Percentiles rank a stretch among this genome's conserved stretches.
These are phyloP conservation scores for Pteropus rufus DNA, from an alignment of 2,797 vertebrate genomes.

Conservation along the genomic window DNA sequence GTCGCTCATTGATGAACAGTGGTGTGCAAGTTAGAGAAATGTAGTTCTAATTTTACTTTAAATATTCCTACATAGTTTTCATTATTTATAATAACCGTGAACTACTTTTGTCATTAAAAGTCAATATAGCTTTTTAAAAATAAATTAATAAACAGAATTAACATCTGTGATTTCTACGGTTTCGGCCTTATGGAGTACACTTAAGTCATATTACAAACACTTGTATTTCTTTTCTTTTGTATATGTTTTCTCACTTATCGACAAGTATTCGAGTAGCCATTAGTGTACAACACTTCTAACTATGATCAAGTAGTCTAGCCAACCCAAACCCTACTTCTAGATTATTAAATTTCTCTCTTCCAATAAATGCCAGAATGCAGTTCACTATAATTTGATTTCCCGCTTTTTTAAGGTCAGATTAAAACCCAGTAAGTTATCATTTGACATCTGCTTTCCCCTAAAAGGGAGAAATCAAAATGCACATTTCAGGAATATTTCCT, in stretches of 20 bases:
- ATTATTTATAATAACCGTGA: constrained; percentile 10
- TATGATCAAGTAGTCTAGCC: neutral
- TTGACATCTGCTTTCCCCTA: constrained; percentile 54
- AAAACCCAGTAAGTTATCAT: constrained; percentile 70
- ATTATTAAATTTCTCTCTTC: constrained; percentile 69
- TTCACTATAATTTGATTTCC: constrained; percentile 68
- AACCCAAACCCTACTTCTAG: constrained; percentile 62
- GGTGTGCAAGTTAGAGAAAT: neutral
- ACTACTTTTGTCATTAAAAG: neutral
- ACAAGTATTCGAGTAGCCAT: neutral
- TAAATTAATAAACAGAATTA: neutral
- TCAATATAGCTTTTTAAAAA: neutral
- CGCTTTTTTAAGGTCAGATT: constrained; percentile 73
- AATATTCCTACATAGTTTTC: neutral
- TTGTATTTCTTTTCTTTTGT: neutral
- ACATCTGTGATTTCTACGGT: neutral
- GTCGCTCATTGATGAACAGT: neutral
- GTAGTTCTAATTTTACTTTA: neutral
- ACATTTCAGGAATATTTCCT: constrained; percentile 50
- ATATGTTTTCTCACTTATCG: neutral
- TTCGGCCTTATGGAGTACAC: neutral
- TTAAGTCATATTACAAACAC: neutral
- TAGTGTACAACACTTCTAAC: neutral
- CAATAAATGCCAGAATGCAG: constrained; percentile 64
- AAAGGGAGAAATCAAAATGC: constrained; percentile 46